Conservation (phyloP, 2,888 invertebrate species). For the Cataglyphis rosenhaueri region DNA sequence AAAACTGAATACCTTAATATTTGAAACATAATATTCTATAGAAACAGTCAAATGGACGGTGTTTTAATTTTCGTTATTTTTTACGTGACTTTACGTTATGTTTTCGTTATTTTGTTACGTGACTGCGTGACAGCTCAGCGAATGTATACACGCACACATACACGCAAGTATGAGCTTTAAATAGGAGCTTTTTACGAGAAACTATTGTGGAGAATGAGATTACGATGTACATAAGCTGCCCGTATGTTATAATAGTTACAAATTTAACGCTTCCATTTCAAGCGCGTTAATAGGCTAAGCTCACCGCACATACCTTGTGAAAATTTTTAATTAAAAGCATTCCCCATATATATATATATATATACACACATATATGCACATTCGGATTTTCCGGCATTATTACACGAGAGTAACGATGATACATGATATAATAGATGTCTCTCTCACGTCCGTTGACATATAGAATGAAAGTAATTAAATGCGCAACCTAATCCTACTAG, state of each 20-base stretch:
- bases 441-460: not conserved
- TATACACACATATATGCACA: not conserved
- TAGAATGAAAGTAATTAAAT: not conserved
- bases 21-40: conserved; percentile 24
- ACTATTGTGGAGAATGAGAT: conserved; percentile 39
- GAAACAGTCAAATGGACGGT: not conserved
- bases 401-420: not conserved
- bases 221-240: conserved; percentile 33
- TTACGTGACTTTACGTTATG: not conserved
- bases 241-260: conserved; percentile 29
- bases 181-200: conserved; percentile 16
- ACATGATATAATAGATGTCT: not conserved
- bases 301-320: not conserved
- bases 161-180: not conserved
- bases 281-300: conserved; percentile 35
- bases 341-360: not conserved
- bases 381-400: not conserved
- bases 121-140: conserved; percentile 2
- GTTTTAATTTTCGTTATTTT: conserved; percentile 45
- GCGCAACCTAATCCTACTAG: not conserved
- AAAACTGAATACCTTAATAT: conserved; percentile 18
- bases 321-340: conserved; percentile 33
- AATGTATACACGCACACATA: not conserved
- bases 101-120: conserved; percentile 37
- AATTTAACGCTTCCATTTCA: conserved; percentile 44